A percentile compares a stretch with the other conserved stretches of the same genome.
Evolutionary conservation across 2,888 invertebrate genomes (phyloP).

Genomic region (Onthophagus sagittarius): DNA sequence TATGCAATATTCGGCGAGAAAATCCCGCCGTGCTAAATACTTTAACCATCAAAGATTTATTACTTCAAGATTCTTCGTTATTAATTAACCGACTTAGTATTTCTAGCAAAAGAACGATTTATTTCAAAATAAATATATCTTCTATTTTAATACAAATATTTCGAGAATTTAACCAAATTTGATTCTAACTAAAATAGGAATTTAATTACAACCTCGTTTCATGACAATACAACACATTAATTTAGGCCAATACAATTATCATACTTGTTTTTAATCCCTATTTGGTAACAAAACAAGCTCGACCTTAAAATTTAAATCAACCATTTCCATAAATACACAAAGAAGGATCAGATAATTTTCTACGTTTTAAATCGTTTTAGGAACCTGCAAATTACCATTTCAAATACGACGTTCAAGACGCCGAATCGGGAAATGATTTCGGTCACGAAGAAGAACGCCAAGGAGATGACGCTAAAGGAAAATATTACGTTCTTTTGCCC

Average conservation of each 20-base stretch:
- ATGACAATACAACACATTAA: background rate
- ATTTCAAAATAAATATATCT: too few species aligned
- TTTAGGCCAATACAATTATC: background rate
- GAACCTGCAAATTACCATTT: slow-evolving; percentile 58
- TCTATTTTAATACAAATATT: too few species aligned
- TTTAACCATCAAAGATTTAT: background rate
- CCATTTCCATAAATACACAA: background rate
- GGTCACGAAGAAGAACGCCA: slow-evolving; percentile 63
- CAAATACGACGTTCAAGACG: slow-evolving; percentile 62
- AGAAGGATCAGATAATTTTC: background rate
- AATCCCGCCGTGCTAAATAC: background rate
- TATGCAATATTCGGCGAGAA: background rate
- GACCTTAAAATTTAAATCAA: background rate
- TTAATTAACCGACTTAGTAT: background rate
- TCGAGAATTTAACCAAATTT: too few species aligned
- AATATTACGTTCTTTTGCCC: slow-evolving; percentile 64
- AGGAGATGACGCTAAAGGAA: slow-evolving; percentile 65
- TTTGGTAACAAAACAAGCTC: background rate
- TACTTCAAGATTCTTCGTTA: background rate
- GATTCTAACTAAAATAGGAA: background rate
- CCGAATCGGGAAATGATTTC: slow-evolving; percentile 64
- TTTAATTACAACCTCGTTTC: background rate
- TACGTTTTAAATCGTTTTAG: background rate
- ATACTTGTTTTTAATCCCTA: background rate
- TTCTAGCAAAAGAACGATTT: too few species aligned